Evolutionary conservation across 2,888 invertebrate species (phyloP), one percentile per base, ranked within the genome.

Genomic region (Pristionchus fissidentatus): DNA sequence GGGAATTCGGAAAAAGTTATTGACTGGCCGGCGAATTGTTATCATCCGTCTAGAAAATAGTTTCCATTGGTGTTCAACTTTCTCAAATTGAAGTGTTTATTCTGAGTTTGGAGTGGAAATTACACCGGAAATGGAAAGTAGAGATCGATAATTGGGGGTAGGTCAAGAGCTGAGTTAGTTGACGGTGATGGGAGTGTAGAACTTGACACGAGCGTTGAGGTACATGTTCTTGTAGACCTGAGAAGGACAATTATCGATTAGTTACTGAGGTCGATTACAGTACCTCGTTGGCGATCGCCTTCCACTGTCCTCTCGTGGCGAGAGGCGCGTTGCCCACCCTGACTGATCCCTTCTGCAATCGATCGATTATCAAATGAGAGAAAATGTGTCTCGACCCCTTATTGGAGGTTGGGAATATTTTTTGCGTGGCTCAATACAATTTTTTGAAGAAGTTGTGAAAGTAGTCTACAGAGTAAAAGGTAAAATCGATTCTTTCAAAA

Each of bases 231-330:
- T 82, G 66, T 70, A 82, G 32, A 82, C 70, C 82, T 82, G 26
- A n/a, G n/a, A 62, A 62, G 10, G 8, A 0, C n/a, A 15, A 38
- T 38, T 55, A 52, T 78, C 55, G 78, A 78, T 78, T 43, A 22
- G 41, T 1, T 13, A n/a, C 0, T 10, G 35, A 22, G 13, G 10
- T 38, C 57, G 8, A 35, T 10, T 29, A 29, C 77, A 49, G 52
- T 52, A 82, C 82, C 82, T 82, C 82, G 13, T 41, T 52, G n/a
- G 82, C 82, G 38, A 82, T 66, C 22, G 29, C 38, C 82, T 82
- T 82, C 82, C 82, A 82, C 82, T 82, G 82, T 22, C 82, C 82
- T 49, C 82, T 43, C 22, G 82, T 82, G 49, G 82, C 82, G 13
- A 82, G 35, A 7, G 82, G 82, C 0, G 49, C 82, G 62, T 70